Evolutionary conservation across 2,797 vertebrate genomes (phyloP).

Genomic region (Sciurus carolinensis): DNA sequence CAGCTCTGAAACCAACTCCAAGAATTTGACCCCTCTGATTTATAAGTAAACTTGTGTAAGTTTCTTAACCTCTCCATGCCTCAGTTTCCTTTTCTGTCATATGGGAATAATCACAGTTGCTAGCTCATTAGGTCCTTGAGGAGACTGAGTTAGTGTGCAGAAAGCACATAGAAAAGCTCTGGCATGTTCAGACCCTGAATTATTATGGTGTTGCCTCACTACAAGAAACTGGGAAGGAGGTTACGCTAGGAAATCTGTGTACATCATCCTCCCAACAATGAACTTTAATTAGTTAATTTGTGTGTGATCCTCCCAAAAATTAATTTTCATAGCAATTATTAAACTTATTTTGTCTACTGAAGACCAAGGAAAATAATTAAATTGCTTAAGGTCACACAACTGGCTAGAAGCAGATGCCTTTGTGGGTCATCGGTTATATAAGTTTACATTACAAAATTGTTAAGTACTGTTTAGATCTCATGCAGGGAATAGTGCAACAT

Average conservation of each 20-base stretch:
- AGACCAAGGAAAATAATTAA: slow-evolving; percentile 29
- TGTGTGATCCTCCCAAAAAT: background rate
- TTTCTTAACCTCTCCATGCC: background rate
- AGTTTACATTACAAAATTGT: background rate
- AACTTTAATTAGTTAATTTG: background rate
- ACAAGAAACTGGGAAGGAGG: background rate
- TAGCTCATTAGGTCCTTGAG: background rate
- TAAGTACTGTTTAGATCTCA: slow-evolving; percentile 18
- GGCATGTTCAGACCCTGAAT: background rate
- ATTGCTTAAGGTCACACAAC: slow-evolving; percentile 42
- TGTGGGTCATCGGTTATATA: background rate
- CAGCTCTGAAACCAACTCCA: background rate
- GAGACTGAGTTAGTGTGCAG: background rate
- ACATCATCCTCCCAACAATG: background rate
- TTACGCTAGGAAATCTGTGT: background rate
- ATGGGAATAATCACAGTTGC: background rate
- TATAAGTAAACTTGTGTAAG: background rate
- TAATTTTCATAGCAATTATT: slow-evolving; percentile 40
- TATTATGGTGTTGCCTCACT: background rate
- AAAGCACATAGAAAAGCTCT: background rate
- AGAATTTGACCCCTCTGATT: background rate
- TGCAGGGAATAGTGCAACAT: background rate
- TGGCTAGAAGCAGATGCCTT: slow-evolving; percentile 3
- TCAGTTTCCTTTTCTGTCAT: slow-evolving; percentile 22
- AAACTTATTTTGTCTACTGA: slow-evolving; percentile 47